phyloP scores from a whole-genome alignment of 2,797 vertebrate genomes.

The Varecia variegata region DNA sequence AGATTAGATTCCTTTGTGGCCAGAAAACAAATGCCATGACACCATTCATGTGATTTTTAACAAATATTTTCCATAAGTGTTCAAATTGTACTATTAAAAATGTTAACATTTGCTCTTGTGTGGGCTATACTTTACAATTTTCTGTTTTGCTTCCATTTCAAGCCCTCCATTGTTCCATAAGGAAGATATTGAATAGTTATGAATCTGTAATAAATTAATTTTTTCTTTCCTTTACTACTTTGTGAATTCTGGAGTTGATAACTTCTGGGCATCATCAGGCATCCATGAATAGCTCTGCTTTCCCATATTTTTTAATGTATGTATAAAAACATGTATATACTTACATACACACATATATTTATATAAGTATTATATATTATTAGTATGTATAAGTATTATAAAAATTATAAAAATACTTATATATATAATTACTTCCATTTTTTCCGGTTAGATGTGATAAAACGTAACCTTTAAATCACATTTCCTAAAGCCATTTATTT shows the following conservation, averaged over 20 bases:
- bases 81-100: slow-evolving; percentile 34
- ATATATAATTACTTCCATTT: not conserved
- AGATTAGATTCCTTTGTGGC: not conserved
- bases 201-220: not conserved
- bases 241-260: not conserved
- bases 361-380: too few relatives aligned
- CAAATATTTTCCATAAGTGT: not conserved
- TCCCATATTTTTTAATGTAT: not conserved
- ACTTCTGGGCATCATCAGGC: not conserved
- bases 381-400: too few relatives aligned
- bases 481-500: not conserved
- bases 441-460: not conserved
- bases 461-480: not conserved
- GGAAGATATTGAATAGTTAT: not conserved
- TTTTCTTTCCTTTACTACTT: not conserved
- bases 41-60: slow-evolving; percentile 27
- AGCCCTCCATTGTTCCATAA: not conserved
- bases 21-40: slow-evolving; percentile 56
- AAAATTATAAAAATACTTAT: not conserved
- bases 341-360: not conserved
- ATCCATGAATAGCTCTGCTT: not conserved
- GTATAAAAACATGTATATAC: not conserved
- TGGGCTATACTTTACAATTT: not conserved
- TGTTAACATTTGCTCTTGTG: slow-evolving; percentile 12
- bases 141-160: not conserved